Evolutionary conservation across 2,797 vertebrate genomes (phyloP).

Genomic region (Danio albolineatus): DNA sequence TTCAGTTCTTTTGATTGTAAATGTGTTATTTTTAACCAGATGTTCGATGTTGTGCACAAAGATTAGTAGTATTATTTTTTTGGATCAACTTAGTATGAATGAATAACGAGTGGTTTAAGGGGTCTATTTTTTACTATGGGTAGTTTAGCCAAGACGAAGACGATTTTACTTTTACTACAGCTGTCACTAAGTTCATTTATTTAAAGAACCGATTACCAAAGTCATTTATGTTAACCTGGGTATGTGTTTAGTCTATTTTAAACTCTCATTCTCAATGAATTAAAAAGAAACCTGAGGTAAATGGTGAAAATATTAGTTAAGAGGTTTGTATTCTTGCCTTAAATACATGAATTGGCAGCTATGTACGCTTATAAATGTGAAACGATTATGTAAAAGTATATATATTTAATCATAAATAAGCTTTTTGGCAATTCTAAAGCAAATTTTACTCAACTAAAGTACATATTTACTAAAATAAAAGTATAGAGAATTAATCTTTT

Average conservation of each 20-base stretch:
- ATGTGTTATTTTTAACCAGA: slow-evolving; percentile 63
- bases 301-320: slow-evolving; percentile 19
- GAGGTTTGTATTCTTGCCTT: slow-evolving; percentile 48
- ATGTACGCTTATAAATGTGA: slow-evolving; percentile 16
- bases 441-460: background rate
- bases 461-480: background rate
- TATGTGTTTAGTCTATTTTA: slow-evolving; percentile 62
- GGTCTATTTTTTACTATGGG: slow-evolving; percentile 76
- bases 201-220: slow-evolving; percentile 76
- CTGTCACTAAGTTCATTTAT: slow-evolving; percentile 57
- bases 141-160: slow-evolving; percentile 60
- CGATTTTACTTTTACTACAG: slow-evolving; percentile 64
- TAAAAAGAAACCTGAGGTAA: slow-evolving; percentile 63
- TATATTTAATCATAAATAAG: background rate
- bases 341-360: slow-evolving; percentile 60
- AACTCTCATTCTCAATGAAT: slow-evolving; percentile 73
- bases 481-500: no score
- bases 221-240: slow-evolving; percentile 74
- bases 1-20: slow-evolving; percentile 66
- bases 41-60: slow-evolving; percentile 60
- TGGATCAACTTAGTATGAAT: slow-evolving; percentile 71
- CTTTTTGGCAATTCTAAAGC: background rate
- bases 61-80: slow-evolving; percentile 64
- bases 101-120: slow-evolving; percentile 69
- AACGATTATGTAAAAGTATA: background rate